phyloP scores from a whole-genome alignment of 37 sponge, comb jelly and placozoan species.

The Amphimedon queenslandica region DNA sequence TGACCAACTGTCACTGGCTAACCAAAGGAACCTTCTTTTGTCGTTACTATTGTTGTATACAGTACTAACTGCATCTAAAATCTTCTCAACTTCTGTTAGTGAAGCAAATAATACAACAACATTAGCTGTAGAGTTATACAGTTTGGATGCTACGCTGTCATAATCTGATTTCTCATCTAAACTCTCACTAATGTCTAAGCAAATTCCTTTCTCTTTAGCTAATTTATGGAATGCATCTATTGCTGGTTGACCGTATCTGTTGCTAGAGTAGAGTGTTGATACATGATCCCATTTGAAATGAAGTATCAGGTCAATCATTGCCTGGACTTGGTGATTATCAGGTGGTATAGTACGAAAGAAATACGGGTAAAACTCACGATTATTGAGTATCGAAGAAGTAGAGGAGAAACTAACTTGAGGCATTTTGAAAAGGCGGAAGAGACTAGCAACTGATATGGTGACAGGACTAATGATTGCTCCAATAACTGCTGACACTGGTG shows the following conservation, averaged over 20 bases:
- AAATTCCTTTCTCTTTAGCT: constrained; percentile 21
- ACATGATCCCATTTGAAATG: constrained; percentile 56
- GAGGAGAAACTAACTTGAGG: constrained; percentile 81
- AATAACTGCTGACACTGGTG: constrained; percentile 36
- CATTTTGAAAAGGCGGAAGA: constrained; percentile 53
- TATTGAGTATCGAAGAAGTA: constrained; percentile 43
- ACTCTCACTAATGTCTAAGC: constrained; percentile 23
- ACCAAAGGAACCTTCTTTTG: constrained; percentile 42
- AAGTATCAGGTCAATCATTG: constrained; percentile 59
- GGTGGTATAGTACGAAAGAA: constrained; percentile 77
- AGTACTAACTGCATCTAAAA: background rate
- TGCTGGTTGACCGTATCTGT: constrained; percentile 40
- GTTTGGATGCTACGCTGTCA: background rate
- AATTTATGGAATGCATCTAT: constrained; percentile 8
- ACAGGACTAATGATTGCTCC: constrained; percentile 63
- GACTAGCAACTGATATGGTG: constrained; percentile 39
- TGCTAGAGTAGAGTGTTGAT: constrained; percentile 9
- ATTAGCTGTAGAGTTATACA: constrained; percentile 11
- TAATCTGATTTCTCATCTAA: constrained; percentile 3
- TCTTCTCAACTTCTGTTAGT: background rate
- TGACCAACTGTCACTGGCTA: constrained; percentile 77
- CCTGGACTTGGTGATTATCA: constrained; percentile 54
- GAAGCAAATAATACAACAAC: constrained; percentile 37
- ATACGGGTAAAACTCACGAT: constrained; percentile 47
- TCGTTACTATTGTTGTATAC: background rate